Base-by-base conservation (phyloP, 2,888 invertebrate species). In the Caenorhabditis becei region DNA sequence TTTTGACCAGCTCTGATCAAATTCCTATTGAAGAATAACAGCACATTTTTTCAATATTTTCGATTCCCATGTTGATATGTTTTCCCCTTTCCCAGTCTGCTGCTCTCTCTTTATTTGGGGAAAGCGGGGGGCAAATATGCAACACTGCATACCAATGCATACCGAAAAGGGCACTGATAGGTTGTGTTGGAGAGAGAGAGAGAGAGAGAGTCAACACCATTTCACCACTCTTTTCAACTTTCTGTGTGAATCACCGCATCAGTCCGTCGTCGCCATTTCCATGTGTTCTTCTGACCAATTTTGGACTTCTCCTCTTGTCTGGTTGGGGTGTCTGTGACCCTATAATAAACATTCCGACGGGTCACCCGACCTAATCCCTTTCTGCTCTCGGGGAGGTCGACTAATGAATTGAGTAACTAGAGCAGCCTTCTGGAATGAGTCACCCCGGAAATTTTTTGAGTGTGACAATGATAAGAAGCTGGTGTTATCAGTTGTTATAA, bases 401-500 rank as follows among this genome's bases (percentile, higher is more conserved):
- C 63, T 63, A 65, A 72, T 72, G 49, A 65, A 32, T 72, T 72
- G 24, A 58, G 65, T 49, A 74, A 74, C 65, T 28, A 74, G 54
- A 32, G 18, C 47, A 72, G 32, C 62, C 47, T 28, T 51, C 66
- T 51, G 26, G 47, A 65, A 56, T 74, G 74, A 74, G 59, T 74
- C 74, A 74, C 28, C 11, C n/a, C 35, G 35, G 54, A 44, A 41
- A 58, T 37, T 32, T 72, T 65, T 65, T 26, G 49, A n/a, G n/a
- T n/a, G n/a, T n/a, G n/a, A n/a, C 63, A 35, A 58, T 59, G 74
- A 74, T 74, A 74, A 74, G 51, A 74, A 26, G n/a, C n/a, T n/a
- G 62, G 14, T 74, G 74, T 74, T 74, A 74, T 74, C 74, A 74
- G 65, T 8, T 63, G 65, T 74, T 59, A 66, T 74, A 74, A 74